Conservation (phyloP, 2,888 invertebrate species). For the Calameuta filiformis region DNA sequence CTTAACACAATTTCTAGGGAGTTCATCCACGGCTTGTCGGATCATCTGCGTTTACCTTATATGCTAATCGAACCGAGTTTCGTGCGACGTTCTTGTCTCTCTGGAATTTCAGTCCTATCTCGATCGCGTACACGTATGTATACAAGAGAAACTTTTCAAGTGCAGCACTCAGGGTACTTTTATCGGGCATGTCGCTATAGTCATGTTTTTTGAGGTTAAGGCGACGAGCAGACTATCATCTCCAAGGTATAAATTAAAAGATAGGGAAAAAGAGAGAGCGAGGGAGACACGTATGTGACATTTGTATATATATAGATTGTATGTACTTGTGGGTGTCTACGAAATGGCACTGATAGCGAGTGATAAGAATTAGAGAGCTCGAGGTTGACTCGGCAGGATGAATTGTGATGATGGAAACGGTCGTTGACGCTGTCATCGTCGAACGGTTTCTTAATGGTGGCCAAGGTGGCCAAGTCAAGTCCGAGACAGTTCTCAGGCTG, state of each 20-base stretch:
- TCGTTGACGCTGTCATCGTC: conserved; percentile 8
- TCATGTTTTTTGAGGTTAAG: not conserved
- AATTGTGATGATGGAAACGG: conserved; percentile 32
- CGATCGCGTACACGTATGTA: not conserved
- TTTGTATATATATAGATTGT: not conserved
- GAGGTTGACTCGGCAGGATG: conserved; percentile 39
- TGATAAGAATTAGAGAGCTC: conserved; percentile 8
- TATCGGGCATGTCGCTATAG: not conserved
- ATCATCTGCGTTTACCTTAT: not conserved
- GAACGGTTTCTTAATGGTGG: conserved; percentile 41
- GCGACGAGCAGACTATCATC: not conserved
- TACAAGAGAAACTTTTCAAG: not conserved
- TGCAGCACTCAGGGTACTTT: not conserved
- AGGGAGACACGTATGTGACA: not conserved
- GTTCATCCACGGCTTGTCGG: not conserved
- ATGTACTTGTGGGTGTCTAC: not conserved
- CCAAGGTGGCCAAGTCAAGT: conserved; percentile 12
- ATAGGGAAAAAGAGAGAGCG: not conserved
- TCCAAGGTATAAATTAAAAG: not conserved
- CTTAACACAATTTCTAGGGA: not conserved
- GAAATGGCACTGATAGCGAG: not conserved
- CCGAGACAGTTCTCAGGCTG: not conserved
- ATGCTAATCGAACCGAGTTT: not conserved
- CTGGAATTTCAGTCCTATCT: not conserved
- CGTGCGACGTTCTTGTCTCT: not conserved